Base-by-base conservation (phyloP, 2,113 vertebrate species). In the Apodemus speciosus region DNA sequence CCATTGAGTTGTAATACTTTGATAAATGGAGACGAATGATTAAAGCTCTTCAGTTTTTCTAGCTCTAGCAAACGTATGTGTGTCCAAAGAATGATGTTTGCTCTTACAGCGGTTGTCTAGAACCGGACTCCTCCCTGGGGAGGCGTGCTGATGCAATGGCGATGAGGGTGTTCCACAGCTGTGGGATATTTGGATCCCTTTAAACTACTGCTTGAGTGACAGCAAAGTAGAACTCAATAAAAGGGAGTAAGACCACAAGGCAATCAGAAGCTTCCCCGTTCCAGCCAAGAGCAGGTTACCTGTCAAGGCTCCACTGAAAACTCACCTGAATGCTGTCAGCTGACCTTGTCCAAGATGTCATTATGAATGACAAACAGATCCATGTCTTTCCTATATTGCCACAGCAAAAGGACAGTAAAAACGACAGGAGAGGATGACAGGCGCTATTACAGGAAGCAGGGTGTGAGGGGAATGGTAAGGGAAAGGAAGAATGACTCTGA, bases 81-180 rank as follows among this genome's bases (percentile, higher is more conserved):
- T 75, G 96, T 98, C 97, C 89, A 96, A 97, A 97, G 95, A 97
- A 96, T 97, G 96, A 97, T 95, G 97, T 96, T 95, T 97, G 94
- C 96, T 89, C 95, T 95, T 94, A 93, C 96, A 97, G 96, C 96
- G 96, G 96, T 88, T 94, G 73, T 95, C 92, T 77, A 84, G 68
- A 93, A 95, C 92, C 76, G 80, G 27, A 66, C 88, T 6, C 0
- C 89, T 97, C 96, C 95, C 96, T 68, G 75, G 96, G 93, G 97
- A 97, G 88, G 94, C 86, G 88, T 93, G 88, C 58, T 89, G 95
- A 91, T 43, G 58, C 90, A 58, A 62, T 91, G 94, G 94, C 95
- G 69, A 95, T 80, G 91, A 89, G 95, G 97, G 84, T 71, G 89
- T 96, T 97, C 95, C 94, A 66, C 96, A 97, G 97, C 96, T 98